These are phyloP conservation scores for Chymomyza caudatula DNA, from an alignment of 2,888 invertebrate species.

Conservation along the genomic window DNA sequence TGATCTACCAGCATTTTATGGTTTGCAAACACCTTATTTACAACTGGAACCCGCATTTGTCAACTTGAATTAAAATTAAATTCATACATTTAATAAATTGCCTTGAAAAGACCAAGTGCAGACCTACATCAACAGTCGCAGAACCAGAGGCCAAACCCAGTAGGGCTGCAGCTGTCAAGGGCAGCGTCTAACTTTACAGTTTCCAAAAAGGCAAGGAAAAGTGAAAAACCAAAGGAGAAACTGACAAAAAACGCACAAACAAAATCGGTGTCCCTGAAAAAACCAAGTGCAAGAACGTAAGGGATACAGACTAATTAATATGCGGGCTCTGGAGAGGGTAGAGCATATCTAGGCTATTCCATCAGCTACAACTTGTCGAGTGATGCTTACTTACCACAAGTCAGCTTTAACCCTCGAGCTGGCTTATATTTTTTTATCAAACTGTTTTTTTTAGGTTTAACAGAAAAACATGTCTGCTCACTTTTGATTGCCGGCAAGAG, in stretches of 20 bases:
- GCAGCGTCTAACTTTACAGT: background rate
- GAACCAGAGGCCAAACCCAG: background rate
- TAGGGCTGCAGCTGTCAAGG: conserved; percentile 9
- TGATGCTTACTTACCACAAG: background rate
- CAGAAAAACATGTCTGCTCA: conserved; percentile 21
- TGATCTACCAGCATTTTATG: too few relatives aligned
- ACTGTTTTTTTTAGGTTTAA: conserved; percentile 7
- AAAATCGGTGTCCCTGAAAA: background rate
- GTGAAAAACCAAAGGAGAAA: background rate
- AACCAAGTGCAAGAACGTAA: background rate
- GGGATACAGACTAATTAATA: conserved; percentile 56
- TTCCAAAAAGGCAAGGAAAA: background rate
- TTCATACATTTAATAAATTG: background rate
- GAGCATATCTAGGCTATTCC: background rate
- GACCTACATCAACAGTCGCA: conserved; percentile 33
- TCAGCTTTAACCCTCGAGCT: background rate
- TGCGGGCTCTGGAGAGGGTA: conserved; percentile 24
- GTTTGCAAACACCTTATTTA: too few relatives aligned
- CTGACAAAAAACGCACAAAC: background rate
- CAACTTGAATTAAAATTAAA: background rate
- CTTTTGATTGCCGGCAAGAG: conserved; percentile 53
- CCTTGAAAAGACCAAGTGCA: conserved; percentile 14
- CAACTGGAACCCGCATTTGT: too few relatives aligned
- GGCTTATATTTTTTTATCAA: conserved; percentile 10
- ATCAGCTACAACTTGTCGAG: background rate